Percentiles rank a stretch among this genome's conserved stretches.
These are phyloP conservation scores for Centropus bengalensis DNA, from an alignment of 2,113 vertebrate species.

Conservation along the genomic window DNA sequence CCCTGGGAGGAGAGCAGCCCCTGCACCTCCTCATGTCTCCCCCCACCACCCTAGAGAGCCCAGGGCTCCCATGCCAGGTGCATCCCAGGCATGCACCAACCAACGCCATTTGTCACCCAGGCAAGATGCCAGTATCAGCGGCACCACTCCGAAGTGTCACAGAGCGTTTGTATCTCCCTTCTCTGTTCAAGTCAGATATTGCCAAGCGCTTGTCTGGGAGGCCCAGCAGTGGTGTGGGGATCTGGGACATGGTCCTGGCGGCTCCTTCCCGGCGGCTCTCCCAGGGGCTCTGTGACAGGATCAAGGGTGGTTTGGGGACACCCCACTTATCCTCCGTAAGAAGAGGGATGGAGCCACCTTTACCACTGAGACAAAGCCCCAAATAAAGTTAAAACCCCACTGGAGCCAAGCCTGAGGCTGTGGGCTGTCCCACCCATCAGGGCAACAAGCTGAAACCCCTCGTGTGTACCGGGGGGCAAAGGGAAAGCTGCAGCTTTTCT, in stretches of 20 bases:
- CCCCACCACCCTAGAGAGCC: neutral
- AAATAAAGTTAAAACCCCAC: neutral
- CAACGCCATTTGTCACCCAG: rapidly evolving
- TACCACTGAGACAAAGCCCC: neutral
- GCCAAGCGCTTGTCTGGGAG: rapidly evolving
- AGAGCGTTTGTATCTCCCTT: neutral
- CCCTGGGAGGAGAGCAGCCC: neutral
- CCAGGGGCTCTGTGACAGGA: neutral
- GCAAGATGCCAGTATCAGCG: neutral
- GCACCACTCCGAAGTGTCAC: rapidly evolving
- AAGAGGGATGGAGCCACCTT: neutral
- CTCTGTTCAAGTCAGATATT: neutral
- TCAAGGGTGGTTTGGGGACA: neutral
- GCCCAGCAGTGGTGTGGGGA: neutral
- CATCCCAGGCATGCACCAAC: neutral
- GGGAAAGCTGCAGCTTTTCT: neutral
- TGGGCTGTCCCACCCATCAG: neutral
- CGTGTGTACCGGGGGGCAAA: neutral
- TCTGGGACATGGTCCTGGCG: neutral
- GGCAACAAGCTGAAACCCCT: neutral
- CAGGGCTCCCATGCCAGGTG: rapidly evolving
- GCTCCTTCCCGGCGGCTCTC: too few species aligned
- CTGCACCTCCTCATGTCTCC: neutral
- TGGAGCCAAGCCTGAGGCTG: neutral
- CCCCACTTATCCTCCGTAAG: neutral